Conservation (phyloP, 1,140 invertebrate species). For the Rhynchophorus ferrugineus region DNA sequence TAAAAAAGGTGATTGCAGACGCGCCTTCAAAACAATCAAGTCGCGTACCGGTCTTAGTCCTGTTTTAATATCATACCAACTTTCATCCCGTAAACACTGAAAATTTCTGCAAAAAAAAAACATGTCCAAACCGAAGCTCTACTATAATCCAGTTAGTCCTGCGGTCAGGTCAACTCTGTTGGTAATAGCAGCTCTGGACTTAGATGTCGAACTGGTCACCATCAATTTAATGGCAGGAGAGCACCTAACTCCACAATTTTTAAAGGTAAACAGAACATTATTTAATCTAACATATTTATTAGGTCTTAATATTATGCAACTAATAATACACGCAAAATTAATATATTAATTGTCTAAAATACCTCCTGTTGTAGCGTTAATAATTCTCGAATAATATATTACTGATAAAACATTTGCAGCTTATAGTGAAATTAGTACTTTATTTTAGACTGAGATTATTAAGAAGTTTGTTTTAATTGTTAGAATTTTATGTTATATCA, state of each 20-base stretch:
- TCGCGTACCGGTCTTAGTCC: not conserved
- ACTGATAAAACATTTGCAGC: no score
- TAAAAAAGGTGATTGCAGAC: not conserved
- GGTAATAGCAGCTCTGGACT: constrained; percentile 56
- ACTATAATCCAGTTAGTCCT: constrained; percentile 42
- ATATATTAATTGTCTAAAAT: no score
- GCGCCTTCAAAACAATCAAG: not conserved
- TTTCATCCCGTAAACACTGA: not conserved
- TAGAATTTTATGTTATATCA: no score
- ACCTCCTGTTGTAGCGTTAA: no score
- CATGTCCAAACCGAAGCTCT: constrained; percentile 30
- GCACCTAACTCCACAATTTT: constrained; percentile 20
- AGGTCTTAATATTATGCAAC: no score
- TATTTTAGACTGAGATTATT: no score
- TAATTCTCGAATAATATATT: no score
- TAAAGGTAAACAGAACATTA: constrained; percentile 34
- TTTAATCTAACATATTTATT: not conserved
- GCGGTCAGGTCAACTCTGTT: constrained; percentile 55
- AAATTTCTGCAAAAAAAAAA: not conserved
- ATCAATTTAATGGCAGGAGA: constrained; percentile 33
- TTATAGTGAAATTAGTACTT: no score
- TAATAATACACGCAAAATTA: no score
- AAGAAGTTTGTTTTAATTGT: no score
- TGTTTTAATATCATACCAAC: not conserved
- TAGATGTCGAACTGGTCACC: constrained; percentile 65